These are phyloP conservation scores for Xiphias gladius DNA, from an alignment of 2,113 vertebrate genomes.

Conservation along the genomic window DNA sequence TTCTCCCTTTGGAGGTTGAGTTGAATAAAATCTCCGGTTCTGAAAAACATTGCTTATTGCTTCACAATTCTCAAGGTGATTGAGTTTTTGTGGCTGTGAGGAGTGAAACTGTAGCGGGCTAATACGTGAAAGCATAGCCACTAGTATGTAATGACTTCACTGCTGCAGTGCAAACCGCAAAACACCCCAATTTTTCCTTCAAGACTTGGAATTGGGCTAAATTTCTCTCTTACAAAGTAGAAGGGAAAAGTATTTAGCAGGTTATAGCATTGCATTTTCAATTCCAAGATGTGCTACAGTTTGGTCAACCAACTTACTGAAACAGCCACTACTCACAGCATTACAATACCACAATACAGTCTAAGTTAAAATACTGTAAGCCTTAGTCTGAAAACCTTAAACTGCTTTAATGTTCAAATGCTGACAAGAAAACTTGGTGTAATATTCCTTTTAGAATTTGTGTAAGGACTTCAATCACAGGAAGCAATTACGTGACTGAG, in stretches of 20 bases:
- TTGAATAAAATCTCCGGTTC: not conserved
- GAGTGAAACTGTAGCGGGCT: slow-evolving; percentile 10
- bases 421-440: not conserved
- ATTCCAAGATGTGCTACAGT: not conserved
- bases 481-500: slow-evolving; percentile 21
- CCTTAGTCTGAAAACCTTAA: not conserved
- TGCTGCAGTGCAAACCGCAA: slow-evolving; percentile 44
- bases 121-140: slow-evolving; percentile 22
- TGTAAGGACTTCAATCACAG: slow-evolving; percentile 29
- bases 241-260: slow-evolving; percentile 32
- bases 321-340: not conserved
- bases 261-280: not conserved
- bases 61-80: slow-evolving; percentile 2
- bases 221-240: slow-evolving; percentile 11
- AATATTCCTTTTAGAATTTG: slow-evolving; percentile 13
- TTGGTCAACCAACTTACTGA: slow-evolving; percentile 1
- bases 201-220: slow-evolving; percentile 16
- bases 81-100: not conserved
- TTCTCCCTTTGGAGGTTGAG: not conserved
- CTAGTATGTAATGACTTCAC: slow-evolving; percentile 54
- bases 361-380: not conserved
- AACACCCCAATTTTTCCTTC: slow-evolving; percentile 37
- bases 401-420: not conserved
- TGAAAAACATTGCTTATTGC: not conserved
- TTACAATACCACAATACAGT: not conserved